Evolutionary conservation across 1,140 invertebrate genomes (phyloP), one percentile per base, ranked within the genome.

Genomic region (Drosophila santomea): DNA sequence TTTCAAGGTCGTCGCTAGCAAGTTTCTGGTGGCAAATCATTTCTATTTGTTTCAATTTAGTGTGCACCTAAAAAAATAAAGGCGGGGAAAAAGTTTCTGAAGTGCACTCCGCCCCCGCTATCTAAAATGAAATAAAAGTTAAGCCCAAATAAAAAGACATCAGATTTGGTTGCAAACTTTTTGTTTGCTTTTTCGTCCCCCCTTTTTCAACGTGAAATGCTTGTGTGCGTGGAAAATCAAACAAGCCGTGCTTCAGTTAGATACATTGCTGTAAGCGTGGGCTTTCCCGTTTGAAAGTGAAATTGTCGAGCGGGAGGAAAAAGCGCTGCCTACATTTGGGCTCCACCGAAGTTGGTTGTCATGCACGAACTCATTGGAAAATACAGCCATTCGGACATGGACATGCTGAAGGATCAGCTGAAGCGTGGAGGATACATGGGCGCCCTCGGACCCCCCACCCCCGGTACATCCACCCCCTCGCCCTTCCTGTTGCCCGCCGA

Each of bases 401-500:
- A 72, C 66, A 74, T 80, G 77, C 77, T 89, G 15, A 86, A 86
- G 76, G 77, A 84, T 68, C 85, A 84, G 52, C 51, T 89, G 44
- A 74, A 77, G 45, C 84, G 80, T 17, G 80, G 55, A 44, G 59
- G 51, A 48, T 85, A 81, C 41, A 82, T 78, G 64, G 66, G 51
- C 15, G 73, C 64, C 11, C 58, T 78, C 6, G 60, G 35, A 7
- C 32, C 55, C 25, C 56, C 74, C 56, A 73, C 78, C 20, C 78
- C 78, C 11, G 59, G 35, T 20, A 20, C 41, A 10, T 11, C 50
- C 8, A 48, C 59, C 8, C 51, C 74, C 36, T 67, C 93, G 3
- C 93, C 94, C 7, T 95, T 96, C 80, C 92, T 96, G 14, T 93
- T 96, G 66, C 95, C 95, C 7, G 95, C 95, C 59, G 95, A 97